Evolutionary conservation across 2,113 vertebrate species (phyloP).

Genomic region (Martes martes): DNA sequence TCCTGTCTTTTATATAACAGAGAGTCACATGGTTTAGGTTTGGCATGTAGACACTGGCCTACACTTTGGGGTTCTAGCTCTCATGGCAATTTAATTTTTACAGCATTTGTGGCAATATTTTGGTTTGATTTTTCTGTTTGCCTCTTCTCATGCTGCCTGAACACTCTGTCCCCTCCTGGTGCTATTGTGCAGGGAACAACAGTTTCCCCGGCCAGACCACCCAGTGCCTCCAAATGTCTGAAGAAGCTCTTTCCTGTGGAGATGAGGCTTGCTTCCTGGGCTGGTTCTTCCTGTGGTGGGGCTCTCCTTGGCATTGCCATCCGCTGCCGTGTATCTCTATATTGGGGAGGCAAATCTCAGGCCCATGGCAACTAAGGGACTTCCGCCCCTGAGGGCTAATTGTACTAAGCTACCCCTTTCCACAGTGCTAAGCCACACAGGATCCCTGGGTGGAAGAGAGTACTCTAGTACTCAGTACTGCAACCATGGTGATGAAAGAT

Average conservation of each 20-base stretch:
- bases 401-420: not conserved
- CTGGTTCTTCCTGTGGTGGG: not conserved
- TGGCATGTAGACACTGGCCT: no score
- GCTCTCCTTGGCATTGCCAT: not conserved
- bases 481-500: not conserved
- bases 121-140: not conserved
- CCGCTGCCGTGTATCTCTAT: no score
- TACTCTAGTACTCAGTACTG: not conserved
- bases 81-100: not conserved
- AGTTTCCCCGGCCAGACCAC: not conserved
- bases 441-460: not conserved
- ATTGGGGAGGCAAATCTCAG: not conserved
- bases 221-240: not conserved
- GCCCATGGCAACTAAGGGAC: rapidly evolving
- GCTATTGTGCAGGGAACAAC: not conserved
- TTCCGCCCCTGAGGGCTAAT: not conserved
- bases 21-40: not conserved
- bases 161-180: not conserved
- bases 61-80: not conserved
- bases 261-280: not conserved
- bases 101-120: not conserved
- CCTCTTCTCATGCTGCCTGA: not conserved
- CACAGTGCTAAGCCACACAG: not conserved
- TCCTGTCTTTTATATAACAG: not conserved
- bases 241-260: not conserved